Evolutionary conservation across 2,888 invertebrate genomes (phyloP).

Genomic region (Cactoblastis cactorum): DNA sequence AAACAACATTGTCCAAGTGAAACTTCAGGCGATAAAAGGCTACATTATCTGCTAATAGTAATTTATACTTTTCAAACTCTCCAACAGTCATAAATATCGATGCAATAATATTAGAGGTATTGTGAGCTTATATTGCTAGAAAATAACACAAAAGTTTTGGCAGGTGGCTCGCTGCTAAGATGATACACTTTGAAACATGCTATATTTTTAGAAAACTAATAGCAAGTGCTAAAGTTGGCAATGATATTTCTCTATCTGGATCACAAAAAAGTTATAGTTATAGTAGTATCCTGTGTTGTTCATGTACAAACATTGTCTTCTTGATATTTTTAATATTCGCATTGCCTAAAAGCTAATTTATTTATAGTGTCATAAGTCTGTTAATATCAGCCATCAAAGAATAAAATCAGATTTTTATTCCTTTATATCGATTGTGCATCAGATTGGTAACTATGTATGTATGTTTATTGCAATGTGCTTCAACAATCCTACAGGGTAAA

Average conservation of each 20-base stretch:
- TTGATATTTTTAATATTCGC: no score
- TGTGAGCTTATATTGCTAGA: neutral
- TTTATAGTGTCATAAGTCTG: no score
- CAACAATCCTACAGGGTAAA: slow-evolving; percentile 14
- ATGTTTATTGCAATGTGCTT: no score
- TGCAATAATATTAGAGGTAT: neutral
- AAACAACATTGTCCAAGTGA: neutral
- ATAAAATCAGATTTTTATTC: no score
- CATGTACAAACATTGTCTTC: no score
- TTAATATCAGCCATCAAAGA: no score
- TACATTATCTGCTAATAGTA: neutral
- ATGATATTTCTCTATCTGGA: no score
- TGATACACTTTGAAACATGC: neutral
- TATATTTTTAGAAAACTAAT: neutral
- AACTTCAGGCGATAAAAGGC: neutral
- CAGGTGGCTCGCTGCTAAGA: neutral
- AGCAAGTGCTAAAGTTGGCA: neutral
- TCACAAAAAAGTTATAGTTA: no score
- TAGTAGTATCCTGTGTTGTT: no score
- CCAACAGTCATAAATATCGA: neutral
- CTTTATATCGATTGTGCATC: no score
- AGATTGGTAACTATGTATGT: no score
- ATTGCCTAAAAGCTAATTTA: no score
- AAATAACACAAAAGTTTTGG: slow-evolving; percentile 3
- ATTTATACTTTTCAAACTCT: slow-evolving; percentile 1